phyloP scores from a whole-genome alignment of 2,888 invertebrate genomes.

The Drosophila monieri region DNA sequence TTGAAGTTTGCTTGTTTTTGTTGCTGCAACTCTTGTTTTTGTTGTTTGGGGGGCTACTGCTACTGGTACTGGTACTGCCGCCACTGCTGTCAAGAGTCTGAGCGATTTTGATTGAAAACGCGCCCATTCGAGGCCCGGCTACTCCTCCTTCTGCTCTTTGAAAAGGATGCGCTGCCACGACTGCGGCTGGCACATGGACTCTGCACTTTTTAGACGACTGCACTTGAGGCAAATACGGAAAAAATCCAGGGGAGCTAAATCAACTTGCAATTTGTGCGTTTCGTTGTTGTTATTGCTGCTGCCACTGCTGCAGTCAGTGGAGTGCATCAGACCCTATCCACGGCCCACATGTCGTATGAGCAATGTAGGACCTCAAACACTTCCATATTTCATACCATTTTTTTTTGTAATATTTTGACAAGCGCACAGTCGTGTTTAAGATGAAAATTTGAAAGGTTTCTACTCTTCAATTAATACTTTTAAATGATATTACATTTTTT shows the following conservation, averaged over 20 bases:
- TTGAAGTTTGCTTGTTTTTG: conserved; percentile 61
- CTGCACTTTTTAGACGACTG: conserved; percentile 38
- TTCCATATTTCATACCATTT: neutral
- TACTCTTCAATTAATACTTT: too few relatives aligned
- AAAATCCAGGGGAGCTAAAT: conserved; percentile 27
- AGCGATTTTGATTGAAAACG: conserved; percentile 78
- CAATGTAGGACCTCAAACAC: conserved; percentile 9
- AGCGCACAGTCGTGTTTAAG: neutral
- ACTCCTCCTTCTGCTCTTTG: conserved; percentile 22
- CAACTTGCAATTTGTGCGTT: conserved; percentile 57
- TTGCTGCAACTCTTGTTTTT: conserved; percentile 18
- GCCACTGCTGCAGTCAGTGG: neutral
- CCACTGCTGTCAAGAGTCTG: conserved; percentile 59
- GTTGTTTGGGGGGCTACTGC: conserved; percentile 13
- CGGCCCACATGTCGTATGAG: conserved; percentile 26
- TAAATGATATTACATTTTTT: too few relatives aligned
- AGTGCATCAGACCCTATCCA: neutral
- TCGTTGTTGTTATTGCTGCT: conserved; percentile 27
- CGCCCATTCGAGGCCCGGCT: conserved; percentile 43
- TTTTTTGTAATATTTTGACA: neutral
- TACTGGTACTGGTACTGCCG: conserved; percentile 22
- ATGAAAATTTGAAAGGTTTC: neutral
- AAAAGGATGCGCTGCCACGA: conserved; percentile 48
- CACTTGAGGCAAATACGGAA: conserved; percentile 34
- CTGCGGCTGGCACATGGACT: conserved; percentile 30